phyloP scores from a whole-genome alignment of 2,797 vertebrate genomes.

The Octomys mimax region DNA sequence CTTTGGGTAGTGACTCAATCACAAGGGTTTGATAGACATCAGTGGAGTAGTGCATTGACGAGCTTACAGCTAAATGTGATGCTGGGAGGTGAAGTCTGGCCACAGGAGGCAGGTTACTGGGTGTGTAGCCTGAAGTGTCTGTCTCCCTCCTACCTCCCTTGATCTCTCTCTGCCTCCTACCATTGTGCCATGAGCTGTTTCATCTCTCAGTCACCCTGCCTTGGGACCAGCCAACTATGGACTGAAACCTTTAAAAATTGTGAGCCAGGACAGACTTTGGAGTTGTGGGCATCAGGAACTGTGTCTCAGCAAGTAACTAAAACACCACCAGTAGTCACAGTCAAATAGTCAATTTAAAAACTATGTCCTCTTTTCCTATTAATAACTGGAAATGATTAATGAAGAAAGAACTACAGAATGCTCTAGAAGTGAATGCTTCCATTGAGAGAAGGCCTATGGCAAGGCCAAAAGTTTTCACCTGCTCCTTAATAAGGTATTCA shows the following conservation, averaged over 20 bases:
- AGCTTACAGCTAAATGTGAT: background rate
- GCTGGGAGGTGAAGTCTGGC: background rate
- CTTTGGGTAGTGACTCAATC: background rate
- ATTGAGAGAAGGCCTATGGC: background rate
- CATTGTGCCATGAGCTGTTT: background rate
- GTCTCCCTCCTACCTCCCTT: background rate
- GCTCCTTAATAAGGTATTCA: background rate
- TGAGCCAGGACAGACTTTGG: background rate
- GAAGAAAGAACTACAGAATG: background rate
- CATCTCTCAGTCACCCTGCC: background rate
- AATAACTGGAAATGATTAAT: background rate
- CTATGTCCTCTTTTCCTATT: background rate
- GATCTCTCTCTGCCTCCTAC: background rate
- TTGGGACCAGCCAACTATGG: background rate
- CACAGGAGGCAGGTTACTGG: background rate
- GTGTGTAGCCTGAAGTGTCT: background rate
- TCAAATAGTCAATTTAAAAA: constrained; percentile 13
- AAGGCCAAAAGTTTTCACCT: background rate
- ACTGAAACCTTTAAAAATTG: background rate
- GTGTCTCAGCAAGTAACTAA: background rate
- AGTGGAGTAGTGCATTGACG: background rate
- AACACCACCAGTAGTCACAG: background rate
- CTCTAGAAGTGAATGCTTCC: background rate
- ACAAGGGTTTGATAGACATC: background rate
- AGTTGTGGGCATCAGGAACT: background rate